Percentiles rank a stretch among this genome's conserved stretches.
Conservation (phyloP, 2,113 vertebrate species). For the Trogon melanurus region DNA sequence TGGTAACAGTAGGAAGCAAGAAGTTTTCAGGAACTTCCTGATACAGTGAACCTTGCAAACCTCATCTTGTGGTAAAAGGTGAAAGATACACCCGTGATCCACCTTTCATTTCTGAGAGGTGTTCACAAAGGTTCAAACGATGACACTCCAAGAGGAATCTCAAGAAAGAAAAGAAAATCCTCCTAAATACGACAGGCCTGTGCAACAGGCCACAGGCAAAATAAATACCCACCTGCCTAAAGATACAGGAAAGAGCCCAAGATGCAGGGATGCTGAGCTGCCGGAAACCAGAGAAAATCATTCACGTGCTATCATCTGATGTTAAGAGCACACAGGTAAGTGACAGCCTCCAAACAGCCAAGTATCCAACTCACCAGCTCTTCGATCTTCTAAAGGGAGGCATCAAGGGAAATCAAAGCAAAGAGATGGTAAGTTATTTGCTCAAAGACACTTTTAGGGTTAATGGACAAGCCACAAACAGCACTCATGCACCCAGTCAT, state of each 20-base stretch:
- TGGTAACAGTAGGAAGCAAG: background rate
- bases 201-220: background rate
- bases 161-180: background rate
- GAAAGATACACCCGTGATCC: background rate
- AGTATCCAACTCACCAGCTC: background rate
- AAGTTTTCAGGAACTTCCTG: background rate
- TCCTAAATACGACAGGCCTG: background rate
- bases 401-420: conserved; percentile 47
- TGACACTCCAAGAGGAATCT: background rate
- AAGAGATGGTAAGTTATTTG: background rate
- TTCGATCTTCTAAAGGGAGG: conserved; percentile 6
- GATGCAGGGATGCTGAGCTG: background rate
- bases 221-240: background rate
- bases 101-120: background rate
- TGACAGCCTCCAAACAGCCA: background rate
- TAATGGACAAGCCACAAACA: conserved; percentile 35
- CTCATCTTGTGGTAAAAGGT: background rate
- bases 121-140: background rate
- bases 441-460: conserved; percentile 27
- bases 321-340: background rate
- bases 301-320: background rate
- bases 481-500: background rate
- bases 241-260: background rate
- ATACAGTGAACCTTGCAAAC: background rate
- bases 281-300: background rate